phyloP scores from a whole-genome alignment of 2,797 vertebrate species.

The Dicrostonyx torquatus region DNA sequence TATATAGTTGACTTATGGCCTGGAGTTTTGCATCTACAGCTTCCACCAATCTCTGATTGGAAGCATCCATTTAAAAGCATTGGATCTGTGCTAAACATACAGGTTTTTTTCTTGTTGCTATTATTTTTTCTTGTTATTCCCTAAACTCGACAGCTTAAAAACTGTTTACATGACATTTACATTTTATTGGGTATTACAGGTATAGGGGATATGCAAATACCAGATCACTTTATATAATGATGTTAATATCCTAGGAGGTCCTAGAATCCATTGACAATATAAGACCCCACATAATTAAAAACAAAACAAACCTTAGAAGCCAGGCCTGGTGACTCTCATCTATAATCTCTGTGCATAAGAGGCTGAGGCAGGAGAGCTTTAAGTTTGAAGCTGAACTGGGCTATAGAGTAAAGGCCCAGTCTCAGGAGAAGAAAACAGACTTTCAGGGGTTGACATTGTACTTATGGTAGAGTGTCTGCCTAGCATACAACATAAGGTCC shows the following conservation, averaged over 20 bases:
- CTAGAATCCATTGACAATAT: not conserved
- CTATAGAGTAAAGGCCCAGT: not conserved
- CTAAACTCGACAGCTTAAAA: not conserved
- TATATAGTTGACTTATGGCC: not conserved
- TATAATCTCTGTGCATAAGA: not conserved
- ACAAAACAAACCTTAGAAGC: not conserved
- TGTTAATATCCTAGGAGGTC: not conserved
- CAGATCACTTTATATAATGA: not conserved
- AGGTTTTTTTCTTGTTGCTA: not conserved
- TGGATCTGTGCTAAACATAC: not conserved
- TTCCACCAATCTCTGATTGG: not conserved
- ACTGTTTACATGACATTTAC: not conserved
- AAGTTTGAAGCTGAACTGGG: not conserved
- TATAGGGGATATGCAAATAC: not conserved
- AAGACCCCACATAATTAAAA: conserved; percentile 8
- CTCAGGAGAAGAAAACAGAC: not conserved
- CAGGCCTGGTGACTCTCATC: not conserved
- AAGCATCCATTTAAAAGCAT: not conserved
- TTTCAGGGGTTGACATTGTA: not conserved
- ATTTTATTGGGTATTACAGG: not conserved
- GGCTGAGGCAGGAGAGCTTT: not conserved
- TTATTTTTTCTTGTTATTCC: not conserved
- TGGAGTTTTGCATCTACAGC: not conserved
- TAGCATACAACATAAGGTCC: not conserved
- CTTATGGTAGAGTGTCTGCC: not conserved